These are phyloP conservation scores for Drosophila mercatorum DNA, from an alignment of 2,888 invertebrate species.

Conservation along the genomic window DNA sequence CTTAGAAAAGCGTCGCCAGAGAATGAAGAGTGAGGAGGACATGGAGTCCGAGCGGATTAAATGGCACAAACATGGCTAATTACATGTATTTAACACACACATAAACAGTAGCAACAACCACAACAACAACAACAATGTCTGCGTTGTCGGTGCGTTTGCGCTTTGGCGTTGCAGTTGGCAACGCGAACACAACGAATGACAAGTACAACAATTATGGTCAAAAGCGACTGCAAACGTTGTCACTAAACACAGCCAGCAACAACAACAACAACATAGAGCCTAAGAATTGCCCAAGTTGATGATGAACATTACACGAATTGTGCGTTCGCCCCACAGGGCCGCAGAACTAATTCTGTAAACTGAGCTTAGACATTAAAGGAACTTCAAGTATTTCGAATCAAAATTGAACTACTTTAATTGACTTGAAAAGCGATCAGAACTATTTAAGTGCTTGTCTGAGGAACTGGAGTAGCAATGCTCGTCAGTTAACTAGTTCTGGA, in stretches of 20 bases:
- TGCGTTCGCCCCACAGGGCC: constrained; percentile 35
- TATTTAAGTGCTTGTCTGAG: neutral
- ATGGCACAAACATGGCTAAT: constrained; percentile 81
- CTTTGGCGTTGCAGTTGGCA: constrained; percentile 60
- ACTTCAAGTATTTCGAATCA: neutral
- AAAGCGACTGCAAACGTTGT: constrained; percentile 61
- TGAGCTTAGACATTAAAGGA: neutral
- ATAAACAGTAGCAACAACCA: constrained; percentile 20
- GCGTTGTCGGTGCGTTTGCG: constrained; percentile 57
- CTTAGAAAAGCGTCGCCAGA: constrained; percentile 73
- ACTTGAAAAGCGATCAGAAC: neutral
- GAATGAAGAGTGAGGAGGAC: constrained; percentile 31
- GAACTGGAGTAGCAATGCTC: neutral
- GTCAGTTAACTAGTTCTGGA: neutral
- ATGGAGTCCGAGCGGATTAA: constrained; percentile 70
- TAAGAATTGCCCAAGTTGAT: constrained; percentile 46
- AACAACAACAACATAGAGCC: constrained; percentile 25
- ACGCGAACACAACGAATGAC: constrained; percentile 70
- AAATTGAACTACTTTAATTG: neutral
- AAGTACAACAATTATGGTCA: constrained; percentile 76
- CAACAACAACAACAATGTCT: constrained; percentile 28
- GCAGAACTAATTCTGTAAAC: neutral
- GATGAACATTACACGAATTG: constrained; percentile 51
- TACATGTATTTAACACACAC: constrained; percentile 77
- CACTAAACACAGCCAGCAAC: constrained; percentile 52